Base-by-base conservation (phyloP, 1,140 invertebrate genomes). In the Tenebrio molitor region DNA sequence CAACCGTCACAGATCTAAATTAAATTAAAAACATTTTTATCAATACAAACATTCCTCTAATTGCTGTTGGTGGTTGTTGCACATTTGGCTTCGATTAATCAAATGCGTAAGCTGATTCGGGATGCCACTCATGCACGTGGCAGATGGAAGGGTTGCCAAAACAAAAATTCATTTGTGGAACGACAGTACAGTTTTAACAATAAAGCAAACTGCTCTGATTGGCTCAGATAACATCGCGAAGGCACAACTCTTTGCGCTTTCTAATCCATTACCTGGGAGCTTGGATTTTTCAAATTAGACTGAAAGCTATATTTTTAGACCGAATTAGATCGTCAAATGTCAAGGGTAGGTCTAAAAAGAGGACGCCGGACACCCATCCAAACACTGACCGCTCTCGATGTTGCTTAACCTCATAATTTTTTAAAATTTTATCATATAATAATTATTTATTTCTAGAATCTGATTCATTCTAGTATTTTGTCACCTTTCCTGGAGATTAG, bases 21-120 rank as follows among this genome's bases (percentile, higher is more conserved):
- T 72, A 67, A 68, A 72, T 72, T 68, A 69, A 69, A 53, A 69
- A 69, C 42, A 58, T 16, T 34, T 50, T 72, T 68, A 34, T 63
- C 70, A 67, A 41, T 34, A 33, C 42, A 50, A 64, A 10, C 34
- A 53, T 41, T 39, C 36, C 50, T 63, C 3, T 64, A 21, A 15
- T 7, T 39, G n/a, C 4, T 12, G 2, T 5, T 5, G 2, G 12
- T 12, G 3, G 36, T 29, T 29, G 3, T 29, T 2, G 15, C 2
- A 10, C 6, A 69, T 50, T 15, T 34, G 10, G 3, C 7, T 62
- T 14, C 12, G 23, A 53, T 29, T 25, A 53, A 69, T 62, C 8
- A 10, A 25, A n/a, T 21, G 15, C 14, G 73, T 39, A 19, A 10
- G 25, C n/a, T n/a, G 39, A 74, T 74, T 74, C 69, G 73, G 41